A percentile compares a stretch with the other conserved stretches of the same genome.
phyloP scores from a whole-genome alignment of 2,888 invertebrate species.

The Lasius platythorax region DNA sequence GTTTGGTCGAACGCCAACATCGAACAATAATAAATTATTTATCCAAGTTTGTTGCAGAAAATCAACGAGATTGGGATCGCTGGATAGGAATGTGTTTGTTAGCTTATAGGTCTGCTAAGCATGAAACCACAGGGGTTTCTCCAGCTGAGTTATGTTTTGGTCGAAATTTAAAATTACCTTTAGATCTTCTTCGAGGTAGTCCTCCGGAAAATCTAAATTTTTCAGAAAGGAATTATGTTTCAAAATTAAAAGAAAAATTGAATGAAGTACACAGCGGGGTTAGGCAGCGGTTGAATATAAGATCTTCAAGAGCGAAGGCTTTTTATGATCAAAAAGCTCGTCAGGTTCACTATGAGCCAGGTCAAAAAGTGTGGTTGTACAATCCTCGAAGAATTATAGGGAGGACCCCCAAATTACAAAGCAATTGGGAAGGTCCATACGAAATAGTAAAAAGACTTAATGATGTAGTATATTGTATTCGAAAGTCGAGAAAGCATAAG shows the following conservation, averaged over 20 bases:
- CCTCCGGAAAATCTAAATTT: background rate
- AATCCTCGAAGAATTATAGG: background rate
- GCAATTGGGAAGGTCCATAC: too few species aligned
- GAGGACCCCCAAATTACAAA: background rate
- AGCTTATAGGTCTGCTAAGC: slow-evolving; percentile 53
- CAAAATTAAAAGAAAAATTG: background rate
- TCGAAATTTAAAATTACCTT: background rate
- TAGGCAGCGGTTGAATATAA: background rate
- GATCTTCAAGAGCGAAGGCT: background rate
- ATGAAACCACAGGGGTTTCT: slow-evolving; percentile 6
- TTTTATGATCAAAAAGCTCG: background rate
- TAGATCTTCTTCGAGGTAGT: background rate
- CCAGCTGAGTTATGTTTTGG: background rate
- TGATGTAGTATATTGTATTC: background rate
- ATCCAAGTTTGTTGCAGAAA: background rate
- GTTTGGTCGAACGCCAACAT: background rate
- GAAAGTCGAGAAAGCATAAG: background rate
- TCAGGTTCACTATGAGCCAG: background rate
- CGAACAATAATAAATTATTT: background rate
- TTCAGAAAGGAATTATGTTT: slow-evolving; percentile 1
- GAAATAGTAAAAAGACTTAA: too few species aligned
- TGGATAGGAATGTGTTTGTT: slow-evolving; percentile 55
- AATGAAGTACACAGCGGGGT: background rate
- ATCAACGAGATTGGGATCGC: slow-evolving; percentile 42
- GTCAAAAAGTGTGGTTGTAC: background rate